Conservation (phyloP, 2,888 invertebrate species). For the Caenorhabditis angaria region DNA sequence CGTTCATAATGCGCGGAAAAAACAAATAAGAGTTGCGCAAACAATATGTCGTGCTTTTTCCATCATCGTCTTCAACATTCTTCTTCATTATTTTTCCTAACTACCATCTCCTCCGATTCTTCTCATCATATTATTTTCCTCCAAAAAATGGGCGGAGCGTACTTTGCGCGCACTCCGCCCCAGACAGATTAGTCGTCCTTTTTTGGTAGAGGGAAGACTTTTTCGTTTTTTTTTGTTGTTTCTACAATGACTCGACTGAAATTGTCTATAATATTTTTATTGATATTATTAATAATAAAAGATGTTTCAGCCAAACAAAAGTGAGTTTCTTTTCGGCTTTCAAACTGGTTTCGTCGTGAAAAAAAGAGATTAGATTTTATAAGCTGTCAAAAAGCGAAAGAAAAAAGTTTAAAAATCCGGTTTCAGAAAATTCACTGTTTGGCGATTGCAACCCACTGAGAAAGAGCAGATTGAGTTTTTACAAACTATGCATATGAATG, state of each 20-base stretch:
- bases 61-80: not conserved
- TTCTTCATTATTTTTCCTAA: not conserved
- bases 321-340: not conserved
- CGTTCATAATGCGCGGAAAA: constrained; percentile 1
- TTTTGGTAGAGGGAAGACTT: not conserved
- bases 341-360: not conserved
- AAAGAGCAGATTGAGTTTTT: constrained; percentile 44
- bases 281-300: not conserved
- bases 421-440: constrained; percentile 52
- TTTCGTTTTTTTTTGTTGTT: not conserved
- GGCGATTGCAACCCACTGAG: constrained; percentile 43
- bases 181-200: too few species aligned
- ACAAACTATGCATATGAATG: constrained; percentile 42
- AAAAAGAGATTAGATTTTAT: not conserved
- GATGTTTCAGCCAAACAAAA: not conserved
- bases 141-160: not conserved
- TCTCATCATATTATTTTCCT: not conserved
- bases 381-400: not conserved
- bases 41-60: not conserved
- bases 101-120: not conserved
- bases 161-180: not conserved
- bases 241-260: not conserved
- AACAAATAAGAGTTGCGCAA: constrained; percentile 7
- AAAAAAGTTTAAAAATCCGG: constrained; percentile 7
- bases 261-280: not conserved